Evolutionary conservation across 2,888 invertebrate species (phyloP).

Genomic region (Ephialtes manifestator): DNA sequence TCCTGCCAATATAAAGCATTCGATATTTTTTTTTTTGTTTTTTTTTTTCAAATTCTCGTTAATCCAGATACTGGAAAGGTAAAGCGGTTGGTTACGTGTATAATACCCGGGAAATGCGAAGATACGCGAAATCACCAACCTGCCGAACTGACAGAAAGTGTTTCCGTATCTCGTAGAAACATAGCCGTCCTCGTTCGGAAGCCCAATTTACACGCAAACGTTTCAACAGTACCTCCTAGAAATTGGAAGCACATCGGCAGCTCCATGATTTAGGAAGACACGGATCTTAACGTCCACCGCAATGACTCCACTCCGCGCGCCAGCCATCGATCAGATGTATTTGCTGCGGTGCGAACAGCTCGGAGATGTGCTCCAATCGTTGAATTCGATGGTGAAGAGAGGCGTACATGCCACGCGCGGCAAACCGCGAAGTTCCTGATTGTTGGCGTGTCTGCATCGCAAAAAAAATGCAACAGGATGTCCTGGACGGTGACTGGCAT

Average conservation of each 20-base stretch:
- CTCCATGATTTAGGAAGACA: constrained; percentile 60
- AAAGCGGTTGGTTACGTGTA: constrained; percentile 56
- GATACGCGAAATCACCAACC: constrained; percentile 81
- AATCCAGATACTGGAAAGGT: constrained; percentile 59
- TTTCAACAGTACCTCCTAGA: constrained; percentile 72
- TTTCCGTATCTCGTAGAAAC: constrained; percentile 54
- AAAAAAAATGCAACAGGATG: background rate
- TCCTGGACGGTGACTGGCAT: constrained; percentile 18
- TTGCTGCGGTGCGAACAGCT: constrained; percentile 11
- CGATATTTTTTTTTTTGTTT: constrained; percentile 25
- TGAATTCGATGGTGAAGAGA: background rate
- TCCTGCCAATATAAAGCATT: constrained; percentile 38
- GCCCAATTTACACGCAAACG: constrained; percentile 69
- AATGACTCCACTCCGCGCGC: constrained; percentile 16
- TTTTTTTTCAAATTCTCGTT: constrained; percentile 14
- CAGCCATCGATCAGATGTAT: constrained; percentile 14
- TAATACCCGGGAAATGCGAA: constrained; percentile 74
- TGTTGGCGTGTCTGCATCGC: constrained; percentile 26
- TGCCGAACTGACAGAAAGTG: constrained; percentile 78
- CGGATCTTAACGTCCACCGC: constrained; percentile 28
- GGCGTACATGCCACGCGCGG: background rate
- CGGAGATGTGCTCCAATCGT: background rate
- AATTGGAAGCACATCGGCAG: constrained; percentile 57
- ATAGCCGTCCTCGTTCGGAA: constrained; percentile 52
- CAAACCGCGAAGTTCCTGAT: background rate